phyloP scores from a whole-genome alignment of 1,140 invertebrate species.

The Hesperophylax magnus region DNA sequence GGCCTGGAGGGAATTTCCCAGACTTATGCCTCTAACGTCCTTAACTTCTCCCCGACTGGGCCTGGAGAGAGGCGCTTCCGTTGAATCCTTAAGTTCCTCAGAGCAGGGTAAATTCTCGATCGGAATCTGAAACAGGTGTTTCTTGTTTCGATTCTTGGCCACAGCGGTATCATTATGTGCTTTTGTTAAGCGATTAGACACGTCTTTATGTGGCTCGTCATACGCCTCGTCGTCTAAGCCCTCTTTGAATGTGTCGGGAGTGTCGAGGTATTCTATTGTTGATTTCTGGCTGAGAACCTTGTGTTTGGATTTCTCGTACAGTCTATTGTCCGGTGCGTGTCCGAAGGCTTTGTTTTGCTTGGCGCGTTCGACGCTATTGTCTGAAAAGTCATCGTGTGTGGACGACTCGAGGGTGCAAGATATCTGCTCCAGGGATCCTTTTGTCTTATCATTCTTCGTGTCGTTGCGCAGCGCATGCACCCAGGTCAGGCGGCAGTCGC shows the following conservation, averaged over 20 bases:
- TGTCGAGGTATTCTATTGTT: constrained; percentile 46
- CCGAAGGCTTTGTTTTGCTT: constrained; percentile 23
- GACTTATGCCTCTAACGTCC: constrained; percentile 47
- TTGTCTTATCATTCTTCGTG: constrained; percentile 78
- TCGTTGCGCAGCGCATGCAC: constrained; percentile 81
- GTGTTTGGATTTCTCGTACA: constrained; percentile 43
- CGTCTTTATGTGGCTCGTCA: constrained; percentile 52
- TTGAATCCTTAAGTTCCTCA: constrained; percentile 68
- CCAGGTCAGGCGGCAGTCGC: constrained; percentile 85
- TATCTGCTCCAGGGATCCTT: constrained; percentile 76
- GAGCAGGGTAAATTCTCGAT: constrained; percentile 73
- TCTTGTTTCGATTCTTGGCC: constrained; percentile 43
- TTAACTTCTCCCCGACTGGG: constrained; percentile 54
- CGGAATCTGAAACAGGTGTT: constrained; percentile 70
- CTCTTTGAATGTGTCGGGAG: constrained; percentile 28
- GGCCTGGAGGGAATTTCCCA: neutral
- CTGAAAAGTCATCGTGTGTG: constrained; percentile 24
- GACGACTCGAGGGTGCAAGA: constrained; percentile 67
- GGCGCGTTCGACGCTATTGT: constrained; percentile 47
- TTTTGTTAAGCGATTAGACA: neutral
- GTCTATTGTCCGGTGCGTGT: constrained; percentile 33
- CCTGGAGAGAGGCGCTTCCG: constrained; percentile 66
- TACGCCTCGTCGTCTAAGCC: constrained; percentile 43
- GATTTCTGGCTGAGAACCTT: constrained; percentile 50
- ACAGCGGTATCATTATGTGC: constrained; percentile 39